These are phyloP conservation scores for Mobula birostris DNA, from an alignment of 2,113 vertebrate genomes.

Conservation along the genomic window DNA sequence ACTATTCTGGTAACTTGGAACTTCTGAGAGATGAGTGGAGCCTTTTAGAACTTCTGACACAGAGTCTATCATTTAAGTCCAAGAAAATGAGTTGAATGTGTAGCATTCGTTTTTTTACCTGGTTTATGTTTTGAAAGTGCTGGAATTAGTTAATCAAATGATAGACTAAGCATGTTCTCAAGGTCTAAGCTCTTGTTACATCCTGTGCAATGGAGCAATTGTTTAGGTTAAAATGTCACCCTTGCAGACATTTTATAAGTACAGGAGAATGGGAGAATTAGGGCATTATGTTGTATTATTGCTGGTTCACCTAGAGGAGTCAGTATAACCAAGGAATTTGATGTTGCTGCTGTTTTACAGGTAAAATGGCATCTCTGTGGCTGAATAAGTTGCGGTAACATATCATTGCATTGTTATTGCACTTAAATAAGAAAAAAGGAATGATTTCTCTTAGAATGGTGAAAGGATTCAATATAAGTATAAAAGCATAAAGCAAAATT, in stretches of 20 bases:
- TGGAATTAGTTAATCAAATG: not conserved
- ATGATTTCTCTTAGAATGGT: not conserved
- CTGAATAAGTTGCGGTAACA: not conserved
- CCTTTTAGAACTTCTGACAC: not conserved
- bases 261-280: too few species aligned
- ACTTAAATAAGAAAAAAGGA: not conserved
- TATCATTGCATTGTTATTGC: not conserved
- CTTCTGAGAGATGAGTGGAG: not conserved
- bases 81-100: not conserved
- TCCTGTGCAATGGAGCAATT: not conserved
- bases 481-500: too few species aligned
- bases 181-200: not conserved
- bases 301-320: not conserved
- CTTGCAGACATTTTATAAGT: not conserved
- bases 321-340: slow-evolving; percentile 12
- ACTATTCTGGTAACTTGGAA: not conserved
- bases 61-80: not conserved
- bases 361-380: not conserved
- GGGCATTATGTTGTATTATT: not conserved
- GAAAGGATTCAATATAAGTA: not conserved
- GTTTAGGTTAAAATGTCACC: not conserved
- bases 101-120: not conserved
- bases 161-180: not conserved
- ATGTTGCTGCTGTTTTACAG: not conserved
- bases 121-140: not conserved